A percentile compares a stretch with the other conserved stretches of the same genome.
Conservation (phyloP, 37 sponge, comb jelly and placozoan species). For the Ianthella basta region DNA sequence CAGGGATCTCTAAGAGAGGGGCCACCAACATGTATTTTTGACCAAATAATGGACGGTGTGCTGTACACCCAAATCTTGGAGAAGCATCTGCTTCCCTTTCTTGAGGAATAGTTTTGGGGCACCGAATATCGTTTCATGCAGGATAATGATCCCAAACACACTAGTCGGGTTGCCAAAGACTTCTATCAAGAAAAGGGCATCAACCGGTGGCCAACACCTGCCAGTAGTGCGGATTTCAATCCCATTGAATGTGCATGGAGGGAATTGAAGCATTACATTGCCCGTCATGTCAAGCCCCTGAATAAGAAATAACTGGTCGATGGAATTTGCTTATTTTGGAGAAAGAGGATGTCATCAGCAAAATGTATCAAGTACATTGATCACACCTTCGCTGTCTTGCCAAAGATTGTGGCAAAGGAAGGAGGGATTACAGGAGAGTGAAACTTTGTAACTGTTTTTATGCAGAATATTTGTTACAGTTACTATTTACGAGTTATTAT, state of each 20-base stretch:
- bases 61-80: neutral
- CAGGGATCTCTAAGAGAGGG: neutral
- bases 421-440: conserved; percentile 22
- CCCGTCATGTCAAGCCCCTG: neutral
- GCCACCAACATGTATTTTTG: conserved; percentile 17
- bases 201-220: conserved; percentile 23
- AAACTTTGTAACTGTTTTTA: too few relatives aligned
- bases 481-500: too few relatives aligned
- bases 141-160: conserved; percentile 28
- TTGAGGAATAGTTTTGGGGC: neutral
- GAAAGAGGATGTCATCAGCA: neutral
- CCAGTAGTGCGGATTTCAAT: conserved; percentile 23
- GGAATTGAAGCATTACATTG: conserved; percentile 10
- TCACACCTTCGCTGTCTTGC: neutral
- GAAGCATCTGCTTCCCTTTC: neutral
- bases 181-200: neutral
- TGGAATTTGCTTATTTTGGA: neutral
- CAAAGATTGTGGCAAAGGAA: neutral
- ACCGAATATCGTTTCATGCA: neutral
- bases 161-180: neutral
- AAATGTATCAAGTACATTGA: neutral
- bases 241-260: conserved; percentile 17
- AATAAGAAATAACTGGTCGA: neutral
- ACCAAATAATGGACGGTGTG: neutral
- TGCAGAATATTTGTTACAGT: too few relatives aligned